A percentile compares a stretch with the other conserved stretches of the same genome.
phyloP scores from a whole-genome alignment of 2,888 invertebrate genomes.

The Rambutsinella grinnellia region DNA sequence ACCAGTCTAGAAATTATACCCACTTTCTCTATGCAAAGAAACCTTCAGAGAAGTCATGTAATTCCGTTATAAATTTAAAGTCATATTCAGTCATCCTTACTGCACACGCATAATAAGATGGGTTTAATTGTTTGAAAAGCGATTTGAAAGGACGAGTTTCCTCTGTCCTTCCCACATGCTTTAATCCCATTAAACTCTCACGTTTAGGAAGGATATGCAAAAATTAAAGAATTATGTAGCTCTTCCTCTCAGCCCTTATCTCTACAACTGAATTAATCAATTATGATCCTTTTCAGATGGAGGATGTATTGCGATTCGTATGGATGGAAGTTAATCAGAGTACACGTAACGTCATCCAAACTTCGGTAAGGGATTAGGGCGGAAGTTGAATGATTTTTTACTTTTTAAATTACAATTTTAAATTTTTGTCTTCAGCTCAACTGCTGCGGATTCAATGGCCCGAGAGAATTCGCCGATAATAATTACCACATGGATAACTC shows the following conservation, averaged over 20 bases:
- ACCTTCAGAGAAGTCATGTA: too few species aligned
- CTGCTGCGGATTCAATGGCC: slow-evolving; percentile 69
- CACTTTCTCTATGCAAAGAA: too few species aligned
- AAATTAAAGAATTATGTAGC: too few species aligned
- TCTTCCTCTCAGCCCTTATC: too few species aligned
- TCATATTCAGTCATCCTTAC: too few species aligned
- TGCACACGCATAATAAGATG: too few species aligned
- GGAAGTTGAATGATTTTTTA: background rate
- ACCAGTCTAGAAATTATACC: too few species aligned
- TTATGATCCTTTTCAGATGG: slow-evolving; percentile 67
- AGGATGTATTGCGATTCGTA: slow-evolving; percentile 68
- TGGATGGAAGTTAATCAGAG: slow-evolving; percentile 69
- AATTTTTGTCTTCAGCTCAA: slow-evolving; percentile 67
- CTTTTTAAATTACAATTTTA: background rate
- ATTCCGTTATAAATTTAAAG: too few species aligned
- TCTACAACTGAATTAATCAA: too few species aligned
- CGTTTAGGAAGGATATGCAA: background rate
- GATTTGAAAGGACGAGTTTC: too few species aligned
- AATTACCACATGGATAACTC: slow-evolving; percentile 68
- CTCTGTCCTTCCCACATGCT: background rate
- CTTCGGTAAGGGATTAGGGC: slow-evolving; percentile 66
- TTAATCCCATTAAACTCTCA: background rate
- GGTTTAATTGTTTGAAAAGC: too few species aligned
- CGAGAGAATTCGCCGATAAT: slow-evolving; percentile 69
- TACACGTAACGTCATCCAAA: slow-evolving; percentile 68